Percentiles rank a stretch among this genome's conserved stretches.
Evolutionary conservation across 2,888 invertebrate genomes (phyloP).

Genomic region (Melikaiella ostensackeni): DNA sequence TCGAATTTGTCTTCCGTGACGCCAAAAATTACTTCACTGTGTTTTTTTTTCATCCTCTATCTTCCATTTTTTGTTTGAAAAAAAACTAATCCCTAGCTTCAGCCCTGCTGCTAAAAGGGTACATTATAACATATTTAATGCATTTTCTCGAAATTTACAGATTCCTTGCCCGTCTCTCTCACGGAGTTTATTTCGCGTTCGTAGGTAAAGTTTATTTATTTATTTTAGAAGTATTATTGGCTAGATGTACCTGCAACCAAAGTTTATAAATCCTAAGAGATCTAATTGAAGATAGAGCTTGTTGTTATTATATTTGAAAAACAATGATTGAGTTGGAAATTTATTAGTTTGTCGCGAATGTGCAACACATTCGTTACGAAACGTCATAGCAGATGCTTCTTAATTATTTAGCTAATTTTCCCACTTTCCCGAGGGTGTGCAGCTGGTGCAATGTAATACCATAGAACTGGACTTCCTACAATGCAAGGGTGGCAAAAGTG

Average conservation of each 20-base stretch:
- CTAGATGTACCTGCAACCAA: no score
- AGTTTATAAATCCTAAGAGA: no score
- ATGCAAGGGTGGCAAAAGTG: constrained; percentile 7
- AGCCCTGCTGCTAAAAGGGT: neutral
- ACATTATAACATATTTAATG: neutral
- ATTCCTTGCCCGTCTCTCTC: no score
- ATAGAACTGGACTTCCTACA: constrained; percentile 33
- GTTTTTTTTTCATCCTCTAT: neutral
- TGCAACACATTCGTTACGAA: constrained; percentile 15
- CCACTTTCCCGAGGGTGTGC: constrained; percentile 24
- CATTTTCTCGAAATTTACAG: neutral
- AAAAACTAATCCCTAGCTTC: neutral
- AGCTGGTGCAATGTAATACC: constrained; percentile 26
- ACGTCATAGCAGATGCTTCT: constrained; percentile 20
- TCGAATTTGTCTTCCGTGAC: no score
- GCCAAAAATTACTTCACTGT: no score
- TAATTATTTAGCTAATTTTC: constrained; percentile 37
- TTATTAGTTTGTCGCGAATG: constrained; percentile 29
- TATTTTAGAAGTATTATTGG: neutral
- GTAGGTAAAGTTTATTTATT: neutral
- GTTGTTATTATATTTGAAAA: neutral
- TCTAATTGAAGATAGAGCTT: no score
- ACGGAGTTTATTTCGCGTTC: neutral
- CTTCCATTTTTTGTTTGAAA: neutral
- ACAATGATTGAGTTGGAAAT: constrained; percentile 16